Evolutionary conservation across 2,888 invertebrate species (phyloP).

Genomic region (Eurytoma adleriae): DNA sequence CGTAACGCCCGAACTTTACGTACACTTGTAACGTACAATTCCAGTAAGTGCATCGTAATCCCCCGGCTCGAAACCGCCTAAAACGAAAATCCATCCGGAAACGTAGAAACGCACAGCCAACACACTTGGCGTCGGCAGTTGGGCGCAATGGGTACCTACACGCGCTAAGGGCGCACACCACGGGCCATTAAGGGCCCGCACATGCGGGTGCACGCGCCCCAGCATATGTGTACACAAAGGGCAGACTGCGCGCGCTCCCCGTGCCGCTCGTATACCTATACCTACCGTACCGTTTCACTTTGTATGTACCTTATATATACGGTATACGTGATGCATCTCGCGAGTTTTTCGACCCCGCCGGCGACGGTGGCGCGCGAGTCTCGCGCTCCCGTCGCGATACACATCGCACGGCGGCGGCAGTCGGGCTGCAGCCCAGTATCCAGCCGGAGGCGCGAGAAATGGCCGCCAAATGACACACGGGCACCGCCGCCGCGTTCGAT

Average conservation of each 20-base stretch:
- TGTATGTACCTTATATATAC: not conserved
- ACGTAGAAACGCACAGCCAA: no score
- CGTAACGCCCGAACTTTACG: no score
- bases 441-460: slow-evolving; percentile 19
- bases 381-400: not conserved
- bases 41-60: no score
- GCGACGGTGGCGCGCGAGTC: slow-evolving; percentile 6
- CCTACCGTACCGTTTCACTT: not conserved
- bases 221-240: slow-evolving; percentile 1
- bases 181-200: not conserved
- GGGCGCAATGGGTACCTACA: no score
- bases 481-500: slow-evolving; percentile 51
- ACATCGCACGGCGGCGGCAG: not conserved
- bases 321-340: not conserved
- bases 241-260: not conserved
- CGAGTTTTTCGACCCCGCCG: slow-evolving; percentile 46
- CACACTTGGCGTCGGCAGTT: no score
- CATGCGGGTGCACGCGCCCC: not conserved
- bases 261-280: not conserved
- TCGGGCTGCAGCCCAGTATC: slow-evolving; percentile 3
- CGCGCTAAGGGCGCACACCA: not conserved
- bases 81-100: no score
- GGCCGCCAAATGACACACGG: slow-evolving; percentile 61
- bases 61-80: no score
- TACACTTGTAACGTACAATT: no score